Percentiles rank a stretch among this genome's conserved stretches.
Evolutionary conservation across 2,797 vertebrate genomes (phyloP).

Genomic region (Ibycter americanus): DNA sequence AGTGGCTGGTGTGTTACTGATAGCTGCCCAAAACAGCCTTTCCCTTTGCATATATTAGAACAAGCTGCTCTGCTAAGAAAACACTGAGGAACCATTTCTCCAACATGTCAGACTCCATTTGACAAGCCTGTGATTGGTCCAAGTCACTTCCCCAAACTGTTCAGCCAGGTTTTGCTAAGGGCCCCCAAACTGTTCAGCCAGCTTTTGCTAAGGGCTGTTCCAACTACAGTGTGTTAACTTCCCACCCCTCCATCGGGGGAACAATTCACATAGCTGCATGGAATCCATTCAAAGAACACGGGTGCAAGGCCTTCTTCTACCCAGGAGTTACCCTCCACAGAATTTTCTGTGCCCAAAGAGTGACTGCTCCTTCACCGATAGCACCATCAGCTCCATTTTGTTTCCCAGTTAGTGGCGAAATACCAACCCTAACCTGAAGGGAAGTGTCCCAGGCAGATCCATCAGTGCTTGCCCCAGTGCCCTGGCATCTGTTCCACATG

Average conservation of each 20-base stretch:
- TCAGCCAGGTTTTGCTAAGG: background rate
- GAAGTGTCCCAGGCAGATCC: background rate
- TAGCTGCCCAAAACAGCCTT: background rate
- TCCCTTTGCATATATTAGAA: background rate
- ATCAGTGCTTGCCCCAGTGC: too few relatives aligned
- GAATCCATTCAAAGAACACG: background rate
- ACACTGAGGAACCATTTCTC: background rate
- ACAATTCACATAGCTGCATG: background rate
- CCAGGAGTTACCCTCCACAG: background rate
- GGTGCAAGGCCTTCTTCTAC: background rate
- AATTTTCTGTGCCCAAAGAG: background rate
- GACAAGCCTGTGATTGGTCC: background rate
- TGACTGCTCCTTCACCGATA: background rate
- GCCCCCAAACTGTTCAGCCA: background rate
- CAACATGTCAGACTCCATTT: background rate
- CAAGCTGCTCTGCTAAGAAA: background rate
- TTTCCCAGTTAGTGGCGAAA: background rate
- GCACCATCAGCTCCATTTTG: background rate
- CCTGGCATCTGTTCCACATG: background rate
- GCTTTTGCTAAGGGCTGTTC: background rate
- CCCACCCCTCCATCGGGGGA: background rate
- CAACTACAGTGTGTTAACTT: background rate
- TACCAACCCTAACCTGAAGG: background rate
- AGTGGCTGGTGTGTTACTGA: background rate
- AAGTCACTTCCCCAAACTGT: background rate